Conservation (phyloP, 1,140 invertebrate species). For the Acromyrmex echinatior region DNA sequence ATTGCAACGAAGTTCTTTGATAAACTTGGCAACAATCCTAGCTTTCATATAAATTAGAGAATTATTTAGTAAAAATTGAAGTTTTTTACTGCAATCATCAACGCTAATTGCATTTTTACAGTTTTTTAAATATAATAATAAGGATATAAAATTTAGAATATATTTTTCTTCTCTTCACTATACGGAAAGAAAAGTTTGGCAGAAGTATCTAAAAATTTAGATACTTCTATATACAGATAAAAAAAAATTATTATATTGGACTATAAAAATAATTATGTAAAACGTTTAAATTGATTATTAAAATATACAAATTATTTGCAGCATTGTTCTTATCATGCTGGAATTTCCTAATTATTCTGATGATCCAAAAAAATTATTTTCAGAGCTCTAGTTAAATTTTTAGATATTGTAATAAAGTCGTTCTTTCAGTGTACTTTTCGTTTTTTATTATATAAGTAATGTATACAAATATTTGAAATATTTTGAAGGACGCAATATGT, state of each 20-base stretch:
- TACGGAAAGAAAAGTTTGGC: too few species aligned
- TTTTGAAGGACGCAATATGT: conserved; percentile 12
- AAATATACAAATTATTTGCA: too few species aligned
- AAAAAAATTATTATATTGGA: too few species aligned
- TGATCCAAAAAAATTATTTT: too few species aligned
- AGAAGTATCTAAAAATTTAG: too few species aligned
- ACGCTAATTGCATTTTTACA: neutral
- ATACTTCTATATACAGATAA: too few species aligned
- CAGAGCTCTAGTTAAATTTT: too few species aligned
- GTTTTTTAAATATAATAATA: neutral
- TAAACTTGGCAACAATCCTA: neutral
- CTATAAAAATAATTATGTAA: too few species aligned
- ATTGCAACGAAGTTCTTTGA: neutral
- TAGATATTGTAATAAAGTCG: too few species aligned
- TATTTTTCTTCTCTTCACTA: neutral
- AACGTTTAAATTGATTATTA: too few species aligned
- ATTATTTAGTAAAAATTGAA: neutral
- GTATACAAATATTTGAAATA: neutral
- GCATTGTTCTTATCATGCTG: too few species aligned
- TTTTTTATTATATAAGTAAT: neutral
- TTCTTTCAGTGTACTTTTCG: neutral
- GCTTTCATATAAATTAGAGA: neutral
- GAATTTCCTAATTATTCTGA: too few species aligned
- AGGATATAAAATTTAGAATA: neutral
- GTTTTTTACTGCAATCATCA: neutral